Evolutionary conservation across 2,113 vertebrate species (phyloP).

Genomic region (Boulengeromyrus knoepffleri): DNA sequence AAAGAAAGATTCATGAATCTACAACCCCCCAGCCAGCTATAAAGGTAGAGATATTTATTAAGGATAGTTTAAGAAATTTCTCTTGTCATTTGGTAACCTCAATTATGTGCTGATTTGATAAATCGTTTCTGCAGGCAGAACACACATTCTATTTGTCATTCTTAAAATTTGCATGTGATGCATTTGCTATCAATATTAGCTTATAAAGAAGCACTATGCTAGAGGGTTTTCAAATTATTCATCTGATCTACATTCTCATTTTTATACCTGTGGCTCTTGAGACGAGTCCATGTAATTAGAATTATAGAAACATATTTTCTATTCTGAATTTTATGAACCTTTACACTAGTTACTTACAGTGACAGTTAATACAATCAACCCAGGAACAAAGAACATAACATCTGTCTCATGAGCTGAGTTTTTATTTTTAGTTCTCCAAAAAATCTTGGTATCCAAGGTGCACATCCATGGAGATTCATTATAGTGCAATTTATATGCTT

Average conservation of each 20-base stretch:
- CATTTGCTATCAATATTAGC: slow-evolving; percentile 53
- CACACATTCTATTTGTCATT: background rate
- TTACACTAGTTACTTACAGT: background rate
- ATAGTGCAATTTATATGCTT: background rate
- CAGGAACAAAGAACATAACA: background rate
- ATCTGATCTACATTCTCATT: slow-evolving; percentile 48
- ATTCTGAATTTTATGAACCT: slow-evolving; percentile 13
- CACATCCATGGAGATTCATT: background rate
- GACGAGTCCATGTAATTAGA: slow-evolving; percentile 50
- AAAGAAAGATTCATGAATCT: slow-evolving; percentile 43
- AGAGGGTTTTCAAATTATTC: slow-evolving; percentile 41
- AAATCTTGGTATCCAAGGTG: background rate
- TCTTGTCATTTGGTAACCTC: background rate
- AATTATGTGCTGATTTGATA: background rate
- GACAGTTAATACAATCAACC: background rate
- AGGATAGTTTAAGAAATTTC: background rate
- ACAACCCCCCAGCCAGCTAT: slow-evolving; percentile 30
- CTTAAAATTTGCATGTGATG: slow-evolving; percentile 26
- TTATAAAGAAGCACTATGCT: slow-evolving; percentile 53
- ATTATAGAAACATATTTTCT: slow-evolving; percentile 52
- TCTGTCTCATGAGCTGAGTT: background rate
- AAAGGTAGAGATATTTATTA: background rate
- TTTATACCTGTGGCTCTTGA: slow-evolving; percentile 40
- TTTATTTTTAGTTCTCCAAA: background rate
- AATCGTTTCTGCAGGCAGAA: background rate